phyloP scores from a whole-genome alignment of 92 coral and sea anemone genomes.

The Epizoanthus rinbou region DNA sequence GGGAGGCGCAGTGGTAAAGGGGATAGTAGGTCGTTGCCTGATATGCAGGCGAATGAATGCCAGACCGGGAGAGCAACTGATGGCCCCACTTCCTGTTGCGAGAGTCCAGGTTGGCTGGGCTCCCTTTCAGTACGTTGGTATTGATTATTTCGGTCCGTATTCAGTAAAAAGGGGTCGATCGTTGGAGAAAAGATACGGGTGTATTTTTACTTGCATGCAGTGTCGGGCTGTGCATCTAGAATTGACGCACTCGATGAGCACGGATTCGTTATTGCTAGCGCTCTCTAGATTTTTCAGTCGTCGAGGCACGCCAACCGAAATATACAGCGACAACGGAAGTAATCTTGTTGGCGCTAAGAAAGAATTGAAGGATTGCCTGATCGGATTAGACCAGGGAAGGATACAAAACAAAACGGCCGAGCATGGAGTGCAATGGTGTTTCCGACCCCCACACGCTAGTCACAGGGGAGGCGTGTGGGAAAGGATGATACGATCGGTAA shows the following conservation, averaged over 20 bases:
- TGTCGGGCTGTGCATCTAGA: background rate
- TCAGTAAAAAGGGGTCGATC: background rate
- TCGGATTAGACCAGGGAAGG: background rate
- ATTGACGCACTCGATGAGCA: background rate
- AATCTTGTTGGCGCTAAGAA: background rate
- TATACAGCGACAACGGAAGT: too few relatives aligned
- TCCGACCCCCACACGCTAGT: too few relatives aligned
- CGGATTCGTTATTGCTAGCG: background rate
- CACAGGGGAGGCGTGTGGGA: too few relatives aligned
- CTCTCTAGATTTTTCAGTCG: background rate
- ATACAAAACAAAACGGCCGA: background rate
- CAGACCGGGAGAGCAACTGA: background rate
- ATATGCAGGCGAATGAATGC: background rate
- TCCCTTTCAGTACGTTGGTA: background rate
- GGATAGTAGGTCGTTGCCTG: background rate
- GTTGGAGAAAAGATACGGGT: too few relatives aligned
- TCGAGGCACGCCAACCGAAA: conserved; percentile 1
- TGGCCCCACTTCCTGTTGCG: background rate
- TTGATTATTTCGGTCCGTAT: background rate
- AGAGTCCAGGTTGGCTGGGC: background rate
- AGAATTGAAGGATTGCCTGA: background rate
- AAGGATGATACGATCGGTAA: background rate
- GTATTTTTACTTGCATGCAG: background rate
- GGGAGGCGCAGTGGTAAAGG: background rate
- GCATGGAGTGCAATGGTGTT: too few relatives aligned